These are phyloP conservation scores for Acleris laterana DNA, from an alignment of 2,888 invertebrate species.

Conservation along the genomic window DNA sequence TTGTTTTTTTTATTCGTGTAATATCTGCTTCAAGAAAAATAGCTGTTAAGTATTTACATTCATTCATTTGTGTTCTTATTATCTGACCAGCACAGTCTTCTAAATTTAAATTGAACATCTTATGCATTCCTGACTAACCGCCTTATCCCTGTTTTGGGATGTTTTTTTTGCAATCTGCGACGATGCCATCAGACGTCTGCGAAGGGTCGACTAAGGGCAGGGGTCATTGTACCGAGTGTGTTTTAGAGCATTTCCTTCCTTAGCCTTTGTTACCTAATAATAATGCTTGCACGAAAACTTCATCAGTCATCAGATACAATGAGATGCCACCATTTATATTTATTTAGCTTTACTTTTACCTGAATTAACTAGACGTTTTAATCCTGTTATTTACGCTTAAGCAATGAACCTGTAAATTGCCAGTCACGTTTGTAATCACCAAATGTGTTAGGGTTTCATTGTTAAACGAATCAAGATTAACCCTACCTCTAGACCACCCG, in stretches of 20 bases:
- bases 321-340: background rate
- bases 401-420: slow-evolving; percentile 39
- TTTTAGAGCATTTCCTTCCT: slow-evolving; percentile 6
- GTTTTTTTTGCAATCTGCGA: slow-evolving; percentile 24
- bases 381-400: slow-evolving; percentile 11
- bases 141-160: slow-evolving; percentile 15
- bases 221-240: slow-evolving; percentile 23
- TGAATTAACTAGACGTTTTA: slow-evolving; percentile 9
- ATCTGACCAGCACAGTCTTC: slow-evolving; percentile 5
- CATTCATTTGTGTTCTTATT: background rate
- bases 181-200: slow-evolving; percentile 21
- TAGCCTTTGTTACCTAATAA: slow-evolving; percentile 5
- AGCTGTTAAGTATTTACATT: background rate
- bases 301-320: background rate
- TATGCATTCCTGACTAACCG: slow-evolving; percentile 12
- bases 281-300: background rate
- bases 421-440: slow-evolving; percentile 48
- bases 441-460: slow-evolving; percentile 51
- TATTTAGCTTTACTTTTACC: slow-evolving; percentile 1
- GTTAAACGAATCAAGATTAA: slow-evolving; percentile 64
- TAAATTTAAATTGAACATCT: slow-evolving; percentile 18
- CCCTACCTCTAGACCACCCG: slow-evolving; percentile 69
- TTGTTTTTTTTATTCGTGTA: too few relatives aligned
- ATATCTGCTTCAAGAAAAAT: too few relatives aligned
- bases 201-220: slow-evolving; percentile 31